These are phyloP conservation scores for Thinocorus orbignyianus DNA, from an alignment of 2,113 vertebrate genomes.

Conservation along the genomic window DNA sequence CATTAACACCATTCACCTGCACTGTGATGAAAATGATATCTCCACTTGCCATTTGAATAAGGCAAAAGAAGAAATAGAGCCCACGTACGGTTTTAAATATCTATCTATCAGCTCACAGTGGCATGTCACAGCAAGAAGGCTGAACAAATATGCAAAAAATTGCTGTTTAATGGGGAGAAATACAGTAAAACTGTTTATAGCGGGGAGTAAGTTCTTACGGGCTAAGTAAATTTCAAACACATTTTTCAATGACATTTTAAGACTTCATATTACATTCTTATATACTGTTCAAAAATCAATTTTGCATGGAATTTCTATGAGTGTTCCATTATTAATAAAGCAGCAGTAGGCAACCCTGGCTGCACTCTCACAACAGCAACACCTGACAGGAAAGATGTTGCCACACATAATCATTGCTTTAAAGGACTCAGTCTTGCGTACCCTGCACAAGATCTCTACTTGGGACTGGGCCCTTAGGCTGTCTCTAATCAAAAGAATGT, in stretches of 20 bases:
- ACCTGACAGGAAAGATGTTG: constrained; percentile 33
- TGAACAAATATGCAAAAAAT: constrained; percentile 73
- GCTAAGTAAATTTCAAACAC: constrained; percentile 75
- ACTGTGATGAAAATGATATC: constrained; percentile 38
- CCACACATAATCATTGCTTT: constrained; percentile 23
- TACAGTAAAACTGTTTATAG: constrained; percentile 73
- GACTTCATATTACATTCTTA: constrained; percentile 72
- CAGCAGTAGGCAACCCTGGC: constrained; percentile 58
- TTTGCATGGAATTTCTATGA: constrained; percentile 76
- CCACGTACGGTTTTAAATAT: constrained; percentile 62
- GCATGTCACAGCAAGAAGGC: constrained; percentile 63
- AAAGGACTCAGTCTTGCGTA: neutral
- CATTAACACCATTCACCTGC: constrained; percentile 63
- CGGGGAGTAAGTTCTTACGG: constrained; percentile 55
- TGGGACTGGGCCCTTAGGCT: neutral
- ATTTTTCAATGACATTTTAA: constrained; percentile 81
- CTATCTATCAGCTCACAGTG: constrained; percentile 64
- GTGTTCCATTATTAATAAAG: constrained; percentile 77
- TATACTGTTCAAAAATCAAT: constrained; percentile 78
- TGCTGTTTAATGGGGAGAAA: constrained; percentile 68
- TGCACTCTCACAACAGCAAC: constrained; percentile 34
- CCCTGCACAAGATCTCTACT: neutral
- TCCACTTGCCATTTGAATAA: constrained; percentile 50
- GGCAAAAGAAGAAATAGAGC: constrained; percentile 52
- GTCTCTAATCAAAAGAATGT: neutral